Evolutionary conservation across 1,140 invertebrate genomes (phyloP), one percentile per base, ranked within the genome.

Genomic region (Maniola jurtina): DNA sequence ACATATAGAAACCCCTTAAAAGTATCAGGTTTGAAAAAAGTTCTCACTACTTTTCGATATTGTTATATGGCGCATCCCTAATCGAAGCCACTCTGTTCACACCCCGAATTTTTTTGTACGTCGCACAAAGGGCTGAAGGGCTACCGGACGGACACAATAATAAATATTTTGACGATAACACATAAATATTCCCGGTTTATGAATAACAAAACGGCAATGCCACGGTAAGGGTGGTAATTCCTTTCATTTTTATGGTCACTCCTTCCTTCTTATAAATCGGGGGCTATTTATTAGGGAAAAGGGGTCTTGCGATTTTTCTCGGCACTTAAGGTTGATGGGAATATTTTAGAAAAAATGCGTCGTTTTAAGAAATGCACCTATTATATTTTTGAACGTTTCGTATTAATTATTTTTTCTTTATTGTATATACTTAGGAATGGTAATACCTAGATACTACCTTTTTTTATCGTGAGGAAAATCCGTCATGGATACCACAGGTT

Each of bases 81-180:
- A 14, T 36, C 5, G 16, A 48, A 69, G 67, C 64, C 64, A 56
- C 58, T 64, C 72, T 78, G 71, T 90, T 89, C 83, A 88, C 88
- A 90, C 87, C 86, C 87, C 81, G 79, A 74, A 79, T 75, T 87
- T 87, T 88, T 88, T 90, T 84, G 75, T 80, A 72, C 71, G 80
- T 83, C 84, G 71, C 80, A 88, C 84, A 88, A 87, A 88, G 77
- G 84, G 83, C 80, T 81, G 73, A 77, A 80, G 79, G 83, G 81
- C 77, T 80, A 77, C 76, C 76, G 81, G 72, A 78, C 82, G 77
- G 83, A 86, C 86, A 83, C 78, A 88, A 87, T 90, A 90, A 90
- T 90, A 89, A 90, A 90, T 90, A 90, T 90, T 90, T 90, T 89
- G 88, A 90, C 86, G 86, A 90, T 90, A 88, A 87, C 78, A 74